Evolutionary conservation across 2,888 invertebrate species (phyloP), one percentile per base, ranked within the genome.

Genomic region (Cerceris ruficornis): DNA sequence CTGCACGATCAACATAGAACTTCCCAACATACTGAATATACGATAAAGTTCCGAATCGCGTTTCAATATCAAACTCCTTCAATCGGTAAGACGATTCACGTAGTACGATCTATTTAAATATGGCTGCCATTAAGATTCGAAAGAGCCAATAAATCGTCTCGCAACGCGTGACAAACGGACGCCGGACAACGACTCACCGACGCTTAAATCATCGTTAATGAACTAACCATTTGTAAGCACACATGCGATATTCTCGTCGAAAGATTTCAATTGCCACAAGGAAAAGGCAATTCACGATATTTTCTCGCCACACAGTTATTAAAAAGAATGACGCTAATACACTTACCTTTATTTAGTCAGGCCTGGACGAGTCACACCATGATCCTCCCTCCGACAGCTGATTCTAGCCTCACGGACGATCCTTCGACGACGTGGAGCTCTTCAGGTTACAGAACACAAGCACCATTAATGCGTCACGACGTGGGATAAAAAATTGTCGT

Each of bases 281-380:
- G 46, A 11, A 46, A 46, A 1, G 46, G 5, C 46, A 46, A 46
- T 50, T 46, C 46, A 6, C 9, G 46, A 8, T 7, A 46, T 46
- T 46, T 6, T 46, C 46, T 46, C 1, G 11, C 50, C 0, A 2
- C 50, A n/a, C 50, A 7, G 2, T 50, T 5, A 50, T 50, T n/a
- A 50, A 50, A 50, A 11, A n/a, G 28, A 28, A 28, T 28, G 4
- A 28, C 28, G 28, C n/a, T n/a, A 50, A n/a, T 15, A 0, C 11
- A 46, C 41, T 2, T 15, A 66, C 69, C 77, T 70, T 67, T n/a
- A 17, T 77, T 42, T 39, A 28, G 42, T 11, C 7, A 42, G 52
- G 14, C 52, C 42, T 5, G 7, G 17, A 67, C 8, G 65, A 75
- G 70, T 83, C 83, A 83, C 83, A 75, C 70, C 83, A 83, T 83